Percentiles rank a stretch among this genome's conserved stretches.
phyloP scores from a whole-genome alignment of 2,797 vertebrate genomes.

The Pelodytes ibericus region DNA sequence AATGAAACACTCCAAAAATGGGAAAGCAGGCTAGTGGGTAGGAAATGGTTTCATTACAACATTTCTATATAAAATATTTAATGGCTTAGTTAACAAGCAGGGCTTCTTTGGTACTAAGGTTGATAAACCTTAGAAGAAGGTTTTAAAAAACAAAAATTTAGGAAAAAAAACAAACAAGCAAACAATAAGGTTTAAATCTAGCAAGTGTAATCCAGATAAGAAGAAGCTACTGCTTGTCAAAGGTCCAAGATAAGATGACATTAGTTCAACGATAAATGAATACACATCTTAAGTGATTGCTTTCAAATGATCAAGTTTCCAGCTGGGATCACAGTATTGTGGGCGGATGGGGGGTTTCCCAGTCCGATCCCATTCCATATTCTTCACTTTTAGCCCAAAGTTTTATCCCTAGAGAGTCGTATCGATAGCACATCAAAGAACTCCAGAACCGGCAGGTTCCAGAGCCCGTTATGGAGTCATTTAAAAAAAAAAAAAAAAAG shows the following conservation, averaged over 20 bases:
- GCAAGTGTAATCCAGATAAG: conserved; percentile 39
- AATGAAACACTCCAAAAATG: conserved; percentile 72
- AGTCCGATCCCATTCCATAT: conserved; percentile 33
- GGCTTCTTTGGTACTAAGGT: too few relatives aligned
- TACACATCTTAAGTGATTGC: conserved; percentile 56
- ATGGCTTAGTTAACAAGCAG: too few relatives aligned
- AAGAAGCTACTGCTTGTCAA: conserved; percentile 26
- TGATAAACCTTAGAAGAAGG: not conserved
- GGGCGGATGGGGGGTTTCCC: not conserved
- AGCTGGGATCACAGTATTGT: conserved; percentile 22
- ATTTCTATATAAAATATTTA: too few relatives aligned
- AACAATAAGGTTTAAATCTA: conserved; percentile 13
- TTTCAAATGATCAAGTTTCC: conserved; percentile 49
- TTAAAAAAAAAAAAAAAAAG: not conserved
- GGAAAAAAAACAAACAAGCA: not conserved
- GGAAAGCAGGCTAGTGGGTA: not conserved
- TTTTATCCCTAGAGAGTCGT: conserved; percentile 41
- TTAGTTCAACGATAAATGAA: conserved; percentile 31
- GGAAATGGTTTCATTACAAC: not conserved
- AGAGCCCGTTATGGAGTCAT: not conserved
- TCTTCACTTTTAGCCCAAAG: conserved; percentile 34
- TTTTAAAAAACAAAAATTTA: not conserved
- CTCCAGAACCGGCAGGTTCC: conserved; percentile 43
- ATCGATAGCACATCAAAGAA: conserved; percentile 50
- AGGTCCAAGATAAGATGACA: conserved; percentile 49